Base-by-base conservation (phyloP, 2,113 vertebrate genomes). In the Myodes glareolus region DNA sequence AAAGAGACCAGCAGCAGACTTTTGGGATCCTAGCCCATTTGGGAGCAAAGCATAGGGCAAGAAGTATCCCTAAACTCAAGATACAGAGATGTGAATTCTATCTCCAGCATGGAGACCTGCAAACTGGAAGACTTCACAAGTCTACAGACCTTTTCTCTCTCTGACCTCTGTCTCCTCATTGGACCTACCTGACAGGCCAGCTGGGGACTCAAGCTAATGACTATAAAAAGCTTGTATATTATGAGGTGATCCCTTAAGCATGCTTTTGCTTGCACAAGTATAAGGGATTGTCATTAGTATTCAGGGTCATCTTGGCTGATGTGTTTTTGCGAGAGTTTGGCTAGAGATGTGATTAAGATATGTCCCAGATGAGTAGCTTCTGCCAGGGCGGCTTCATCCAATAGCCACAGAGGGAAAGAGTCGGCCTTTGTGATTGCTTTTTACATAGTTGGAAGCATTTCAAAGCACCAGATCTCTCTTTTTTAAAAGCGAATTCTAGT, bases 261-360 rank as follows among this genome's bases (percentile, higher is more conserved):
- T 93, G 95, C 16, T 63, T 96, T 96, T 95, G 73, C 86, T 96
- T 97, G 91, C 91, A 77, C 81, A 96, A 95, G 89, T 5, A 3
- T 97, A 96, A 96, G 97, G 97, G 73, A 92, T 97, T 96, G 95
- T 95, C 97, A 96, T 98, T 93, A 95, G 93, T 92, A 97, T 96
- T 97, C 95, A 95, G 96, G 61, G 86, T 95, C 94, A 76, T 98
- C 89, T n/a, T 87, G 75, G 75, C 93, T 96, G 95, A 95, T 96
- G 92, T 97, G 93, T 97, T 96, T 97, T 96, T 96, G 77, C 36
- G 92, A 97, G 86, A 89, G 63, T 97, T 97, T 97, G 94, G 97
- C 97, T 94, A 91, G 94, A 94, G 96, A 95, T 50, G 33, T 91
- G 96, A 97, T 97, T 94, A 97, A 91, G 90, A 96, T 95, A 91